A percentile compares a stretch with the other conserved stretches of the same genome.
Conservation (phyloP, 2,797 vertebrate genomes). For the Sebastes hubbsi region DNA sequence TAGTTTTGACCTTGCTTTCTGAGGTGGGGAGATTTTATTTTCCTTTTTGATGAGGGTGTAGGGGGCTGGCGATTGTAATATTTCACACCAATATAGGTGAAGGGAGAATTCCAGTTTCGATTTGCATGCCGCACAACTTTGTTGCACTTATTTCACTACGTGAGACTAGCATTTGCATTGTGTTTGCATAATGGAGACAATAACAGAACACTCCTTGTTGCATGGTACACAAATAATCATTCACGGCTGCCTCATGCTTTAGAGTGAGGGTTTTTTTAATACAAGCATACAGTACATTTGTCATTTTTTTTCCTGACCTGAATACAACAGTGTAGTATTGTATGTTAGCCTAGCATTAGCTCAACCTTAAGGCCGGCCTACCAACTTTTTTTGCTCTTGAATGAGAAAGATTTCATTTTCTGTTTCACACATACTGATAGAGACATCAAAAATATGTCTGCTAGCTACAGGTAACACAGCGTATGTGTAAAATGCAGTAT, state of each 20-base stretch:
- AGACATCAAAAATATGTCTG: background rate
- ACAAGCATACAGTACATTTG: background rate
- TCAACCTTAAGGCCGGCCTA: background rate
- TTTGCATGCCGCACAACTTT: slow-evolving; percentile 65
- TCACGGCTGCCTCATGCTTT: background rate
- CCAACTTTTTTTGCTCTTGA: background rate
- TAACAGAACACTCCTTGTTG: slow-evolving; percentile 39
- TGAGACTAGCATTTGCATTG: slow-evolving; percentile 56
- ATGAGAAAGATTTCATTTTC: background rate
- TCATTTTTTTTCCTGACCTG: background rate
- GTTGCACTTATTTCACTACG: slow-evolving; percentile 36
- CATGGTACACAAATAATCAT: slow-evolving; percentile 19
- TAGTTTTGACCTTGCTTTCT: slow-evolving; percentile 76
- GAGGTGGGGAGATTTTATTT: slow-evolving; percentile 45
- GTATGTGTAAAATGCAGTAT: slow-evolving; percentile 7
- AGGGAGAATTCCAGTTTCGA: slow-evolving; percentile 16
- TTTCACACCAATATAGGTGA: slow-evolving; percentile 34
- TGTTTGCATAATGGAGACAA: slow-evolving; percentile 60
- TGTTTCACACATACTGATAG: background rate
- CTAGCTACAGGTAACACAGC: background rate
- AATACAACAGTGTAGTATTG: background rate
- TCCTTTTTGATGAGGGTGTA: background rate
- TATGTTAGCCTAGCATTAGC: slow-evolving; percentile 13
- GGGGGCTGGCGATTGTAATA: slow-evolving; percentile 15
- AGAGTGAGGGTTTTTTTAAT: background rate